A percentile compares a stretch with the other conserved stretches of the same genome.
Evolutionary conservation across 2,888 invertebrate species (phyloP).

Genomic region (Dexiosoma caninum): DNA sequence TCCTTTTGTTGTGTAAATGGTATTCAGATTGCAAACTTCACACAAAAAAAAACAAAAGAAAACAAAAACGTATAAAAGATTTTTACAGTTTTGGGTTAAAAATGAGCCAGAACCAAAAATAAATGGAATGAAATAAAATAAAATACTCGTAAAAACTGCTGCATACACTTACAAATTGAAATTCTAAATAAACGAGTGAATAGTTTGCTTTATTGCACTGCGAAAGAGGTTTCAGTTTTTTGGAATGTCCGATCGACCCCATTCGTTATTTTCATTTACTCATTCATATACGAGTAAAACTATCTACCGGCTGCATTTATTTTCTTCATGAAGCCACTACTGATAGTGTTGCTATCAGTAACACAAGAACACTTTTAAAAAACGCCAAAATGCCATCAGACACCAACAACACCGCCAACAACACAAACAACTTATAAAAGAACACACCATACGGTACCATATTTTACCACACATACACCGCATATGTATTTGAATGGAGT

Average conservation of each 20-base stretch:
- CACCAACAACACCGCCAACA: constrained; percentile 32
- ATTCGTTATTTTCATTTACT: constrained; percentile 13
- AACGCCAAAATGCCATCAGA: constrained; percentile 62
- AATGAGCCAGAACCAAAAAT: constrained; percentile 10
- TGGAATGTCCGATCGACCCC: constrained; percentile 29
- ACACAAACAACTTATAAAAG: no score
- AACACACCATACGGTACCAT: constrained; percentile 49
- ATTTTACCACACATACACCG: constrained; percentile 57
- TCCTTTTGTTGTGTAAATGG: constrained; percentile 45
- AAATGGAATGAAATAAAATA: no score
- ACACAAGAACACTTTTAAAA: constrained; percentile 64
- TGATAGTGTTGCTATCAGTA: constrained; percentile 64
- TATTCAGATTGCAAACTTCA: constrained; percentile 46
- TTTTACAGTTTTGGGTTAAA: constrained; percentile 37
- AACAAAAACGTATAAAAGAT: neutral
- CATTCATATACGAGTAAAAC: no score
- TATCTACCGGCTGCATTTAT: constrained; percentile 53
- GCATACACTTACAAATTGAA: constrained; percentile 55
- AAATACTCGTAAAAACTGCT: neutral
- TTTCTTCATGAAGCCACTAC: constrained; percentile 61
- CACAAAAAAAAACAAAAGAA: no score
- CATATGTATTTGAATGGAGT: constrained; percentile 19
- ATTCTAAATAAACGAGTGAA: constrained; percentile 29
- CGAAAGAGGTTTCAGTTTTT: constrained; percentile 3
- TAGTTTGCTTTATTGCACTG: constrained; percentile 13